Conservation (phyloP, 2,888 invertebrate genomes). For the Diogma glabrata region DNA sequence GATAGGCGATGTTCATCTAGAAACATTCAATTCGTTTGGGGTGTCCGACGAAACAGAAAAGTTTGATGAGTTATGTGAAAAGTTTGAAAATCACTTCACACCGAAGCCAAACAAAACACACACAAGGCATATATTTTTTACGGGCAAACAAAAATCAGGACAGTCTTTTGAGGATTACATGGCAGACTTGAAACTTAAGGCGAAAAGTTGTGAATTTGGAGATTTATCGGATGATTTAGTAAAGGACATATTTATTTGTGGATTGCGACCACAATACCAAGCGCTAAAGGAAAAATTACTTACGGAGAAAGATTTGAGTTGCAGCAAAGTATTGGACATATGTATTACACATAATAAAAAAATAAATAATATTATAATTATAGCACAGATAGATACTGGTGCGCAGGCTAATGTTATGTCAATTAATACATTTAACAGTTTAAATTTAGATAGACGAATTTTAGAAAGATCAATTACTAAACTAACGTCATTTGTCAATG, state of each 20-base stretch:
- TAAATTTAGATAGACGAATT: neutral
- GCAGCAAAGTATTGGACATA: neutral
- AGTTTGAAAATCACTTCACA: neutral
- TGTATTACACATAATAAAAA: too few relatives aligned
- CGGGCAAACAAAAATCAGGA: neutral
- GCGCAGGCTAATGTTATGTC: slow-evolving; percentile 2
- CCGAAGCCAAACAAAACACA: neutral
- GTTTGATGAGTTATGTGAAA: neutral
- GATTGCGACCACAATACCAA: neutral
- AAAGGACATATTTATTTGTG: neutral
- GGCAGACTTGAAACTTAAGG: neutral
- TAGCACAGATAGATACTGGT: slow-evolving; percentile 5
- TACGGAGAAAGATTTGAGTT: neutral
- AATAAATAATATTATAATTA: neutral
- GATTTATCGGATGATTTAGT: neutral
- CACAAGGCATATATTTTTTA: neutral
- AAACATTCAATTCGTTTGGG: neutral
- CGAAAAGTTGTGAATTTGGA: neutral
- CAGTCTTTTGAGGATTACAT: neutral
- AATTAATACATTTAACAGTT: neutral
- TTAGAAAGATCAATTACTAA: neutral
- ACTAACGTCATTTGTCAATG: neutral
- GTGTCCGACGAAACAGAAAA: neutral
- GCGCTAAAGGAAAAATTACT: neutral
- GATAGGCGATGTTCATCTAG: neutral